Evolutionary conservation across 2,888 invertebrate genomes (phyloP).

Genomic region (Xanthorhoe designata): DNA sequence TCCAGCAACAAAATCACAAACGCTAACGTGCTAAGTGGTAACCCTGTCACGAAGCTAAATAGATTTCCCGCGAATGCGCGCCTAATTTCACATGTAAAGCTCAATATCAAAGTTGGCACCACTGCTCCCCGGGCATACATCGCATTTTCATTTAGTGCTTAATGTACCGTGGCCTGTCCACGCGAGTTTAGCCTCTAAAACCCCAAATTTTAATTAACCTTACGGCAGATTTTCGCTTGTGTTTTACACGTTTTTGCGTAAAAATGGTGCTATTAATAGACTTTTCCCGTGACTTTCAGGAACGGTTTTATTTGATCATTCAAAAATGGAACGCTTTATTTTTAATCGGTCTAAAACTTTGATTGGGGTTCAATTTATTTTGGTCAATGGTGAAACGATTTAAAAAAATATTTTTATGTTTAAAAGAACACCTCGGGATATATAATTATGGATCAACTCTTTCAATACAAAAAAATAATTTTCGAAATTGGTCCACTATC

Average conservation of each 20-base stretch:
- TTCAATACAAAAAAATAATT: too few species aligned
- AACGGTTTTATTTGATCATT: constrained; percentile 31
- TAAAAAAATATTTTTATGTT: too few species aligned
- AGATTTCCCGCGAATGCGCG: constrained; percentile 32
- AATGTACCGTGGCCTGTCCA: constrained; percentile 51
- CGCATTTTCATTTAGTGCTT: constrained; percentile 52
- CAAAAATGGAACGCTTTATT: constrained; percentile 38
- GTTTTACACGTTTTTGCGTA: constrained; percentile 44
- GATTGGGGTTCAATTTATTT: constrained; percentile 25
- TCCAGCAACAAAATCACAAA: constrained; percentile 5
- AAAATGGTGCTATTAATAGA: constrained; percentile 32
- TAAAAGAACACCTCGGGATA: too few species aligned
- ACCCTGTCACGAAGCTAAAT: constrained; percentile 22
- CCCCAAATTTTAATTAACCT: constrained; percentile 47
- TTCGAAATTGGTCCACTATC: too few species aligned
- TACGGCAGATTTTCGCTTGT: constrained; percentile 47
- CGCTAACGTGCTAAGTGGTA: constrained; percentile 11
- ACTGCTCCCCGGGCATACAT: constrained; percentile 40
- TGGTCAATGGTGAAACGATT: background rate
- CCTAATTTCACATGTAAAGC: constrained; percentile 38
- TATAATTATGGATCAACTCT: too few species aligned
- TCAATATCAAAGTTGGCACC: constrained; percentile 42
- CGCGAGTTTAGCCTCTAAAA: constrained; percentile 41
- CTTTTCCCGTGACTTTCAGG: constrained; percentile 27
- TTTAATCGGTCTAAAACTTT: constrained; percentile 25